Conservation (phyloP, 1,140 invertebrate species). For the Rhagoletis zephyria region DNA sequence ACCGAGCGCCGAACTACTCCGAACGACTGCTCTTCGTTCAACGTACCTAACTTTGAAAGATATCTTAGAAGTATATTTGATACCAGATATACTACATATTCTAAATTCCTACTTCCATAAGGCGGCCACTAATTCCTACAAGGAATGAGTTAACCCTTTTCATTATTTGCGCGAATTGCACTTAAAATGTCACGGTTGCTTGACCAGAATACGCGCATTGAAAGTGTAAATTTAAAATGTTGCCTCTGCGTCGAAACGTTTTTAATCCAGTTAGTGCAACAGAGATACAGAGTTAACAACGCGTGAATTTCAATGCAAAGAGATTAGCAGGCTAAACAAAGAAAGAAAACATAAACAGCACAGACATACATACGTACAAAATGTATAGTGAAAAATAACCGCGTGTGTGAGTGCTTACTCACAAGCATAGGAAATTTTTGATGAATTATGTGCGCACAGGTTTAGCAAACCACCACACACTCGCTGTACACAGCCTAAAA, state of each 20-base stretch:
- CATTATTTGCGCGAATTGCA: neutral
- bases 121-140: too few species aligned
- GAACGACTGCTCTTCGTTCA: too few species aligned
- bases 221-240: constrained; percentile 30
- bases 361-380: neutral
- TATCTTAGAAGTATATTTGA: too few species aligned
- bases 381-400: too few species aligned
- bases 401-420: neutral
- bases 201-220: neutral
- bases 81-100: neutral
- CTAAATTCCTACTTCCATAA: too few species aligned
- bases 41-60: too few species aligned
- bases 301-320: constrained; percentile 34
- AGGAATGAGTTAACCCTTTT: constrained; percentile 13
- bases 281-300: constrained; percentile 14
- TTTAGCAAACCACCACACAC: neutral
- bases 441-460: constrained; percentile 1
- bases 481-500: neutral
- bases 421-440: neutral
- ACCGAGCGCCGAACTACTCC: too few species aligned
- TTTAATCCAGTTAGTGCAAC: constrained; percentile 29
- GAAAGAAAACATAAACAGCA: neutral
- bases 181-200: constrained; percentile 31
- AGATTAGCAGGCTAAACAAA: neutral
- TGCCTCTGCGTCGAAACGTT: neutral